Evolutionary conservation across 2,113 vertebrate genomes (phyloP).

Genomic region (Trochalopteron elliotii): DNA sequence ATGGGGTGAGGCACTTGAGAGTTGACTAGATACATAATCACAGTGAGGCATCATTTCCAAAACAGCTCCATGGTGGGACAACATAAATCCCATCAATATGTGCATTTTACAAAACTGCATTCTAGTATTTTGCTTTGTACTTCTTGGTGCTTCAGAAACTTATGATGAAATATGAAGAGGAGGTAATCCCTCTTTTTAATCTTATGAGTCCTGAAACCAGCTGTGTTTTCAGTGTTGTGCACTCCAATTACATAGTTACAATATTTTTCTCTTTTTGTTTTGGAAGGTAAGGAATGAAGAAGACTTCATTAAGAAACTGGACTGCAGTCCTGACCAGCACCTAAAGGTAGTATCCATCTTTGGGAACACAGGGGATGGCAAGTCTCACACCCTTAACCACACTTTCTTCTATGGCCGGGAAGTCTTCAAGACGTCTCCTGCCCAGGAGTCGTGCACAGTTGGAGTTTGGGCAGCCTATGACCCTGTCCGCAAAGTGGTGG

Average conservation of each 20-base stretch:
- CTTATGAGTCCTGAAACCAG: background rate
- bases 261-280: background rate
- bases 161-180: background rate
- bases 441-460: conserved; percentile 96
- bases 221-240: background rate
- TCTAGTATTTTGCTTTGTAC: background rate
- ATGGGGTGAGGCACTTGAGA: background rate
- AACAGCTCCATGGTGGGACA: background rate
- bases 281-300: conserved; percentile 89
- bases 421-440: conserved; percentile 96
- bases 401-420: conserved; percentile 96
- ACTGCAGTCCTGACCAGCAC: conserved; percentile 89
- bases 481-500: conserved; percentile 88
- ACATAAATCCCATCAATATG: background rate
- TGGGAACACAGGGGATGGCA: conserved; percentile 97
- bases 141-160: background rate
- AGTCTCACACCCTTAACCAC: conserved; percentile 97
- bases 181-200: background rate
- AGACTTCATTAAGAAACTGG: conserved; percentile 89
- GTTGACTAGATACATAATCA: background rate
- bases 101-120: background rate
- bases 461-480: conserved; percentile 98
- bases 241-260: background rate
- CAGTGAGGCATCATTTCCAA: background rate
- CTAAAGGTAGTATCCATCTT: conserved; percentile 98